phyloP scores from a whole-genome alignment of 2,888 invertebrate genomes.

The Timema podura region DNA sequence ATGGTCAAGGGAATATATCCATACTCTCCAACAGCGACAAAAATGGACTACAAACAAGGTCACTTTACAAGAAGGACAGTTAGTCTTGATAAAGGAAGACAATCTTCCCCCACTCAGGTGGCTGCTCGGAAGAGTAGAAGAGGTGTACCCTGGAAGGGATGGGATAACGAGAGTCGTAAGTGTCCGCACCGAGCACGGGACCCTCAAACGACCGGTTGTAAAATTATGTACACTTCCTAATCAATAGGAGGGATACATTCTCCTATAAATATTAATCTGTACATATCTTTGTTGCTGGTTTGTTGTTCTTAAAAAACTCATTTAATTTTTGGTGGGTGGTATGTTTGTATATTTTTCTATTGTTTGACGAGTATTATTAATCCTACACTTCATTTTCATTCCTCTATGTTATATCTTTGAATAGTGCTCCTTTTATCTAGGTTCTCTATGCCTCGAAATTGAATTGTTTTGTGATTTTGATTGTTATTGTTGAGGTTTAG shows the following conservation, averaged over 20 bases:
- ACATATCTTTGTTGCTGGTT: too few species aligned
- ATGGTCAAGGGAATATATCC: slow-evolving; percentile 21
- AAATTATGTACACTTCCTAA: background rate
- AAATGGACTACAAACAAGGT: slow-evolving; percentile 15
- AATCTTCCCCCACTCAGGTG: background rate
- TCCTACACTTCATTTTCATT: too few species aligned
- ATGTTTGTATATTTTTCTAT: too few species aligned
- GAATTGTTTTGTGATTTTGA: too few species aligned
- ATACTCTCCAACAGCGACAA: slow-evolving; percentile 19
- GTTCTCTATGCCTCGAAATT: too few species aligned
- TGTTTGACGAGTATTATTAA: too few species aligned
- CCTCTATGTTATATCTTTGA: too few species aligned
- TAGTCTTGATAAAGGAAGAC: background rate
- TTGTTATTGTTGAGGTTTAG: too few species aligned
- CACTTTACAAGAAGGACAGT: background rate
- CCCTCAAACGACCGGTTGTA: background rate
- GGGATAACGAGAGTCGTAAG: background rate
- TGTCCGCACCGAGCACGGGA: background rate
- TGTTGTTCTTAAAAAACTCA: too few species aligned
- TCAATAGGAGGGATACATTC: background rate
- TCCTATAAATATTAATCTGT: too few species aligned
- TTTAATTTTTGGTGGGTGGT: too few species aligned
- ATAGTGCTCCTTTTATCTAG: too few species aligned
- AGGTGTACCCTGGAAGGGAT: background rate
- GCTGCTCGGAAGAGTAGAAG: background rate